A percentile compares a stretch with the other conserved stretches of the same genome.
phyloP scores from a whole-genome alignment of 1,140 invertebrate genomes.

The Drosophila nasuta region DNA sequence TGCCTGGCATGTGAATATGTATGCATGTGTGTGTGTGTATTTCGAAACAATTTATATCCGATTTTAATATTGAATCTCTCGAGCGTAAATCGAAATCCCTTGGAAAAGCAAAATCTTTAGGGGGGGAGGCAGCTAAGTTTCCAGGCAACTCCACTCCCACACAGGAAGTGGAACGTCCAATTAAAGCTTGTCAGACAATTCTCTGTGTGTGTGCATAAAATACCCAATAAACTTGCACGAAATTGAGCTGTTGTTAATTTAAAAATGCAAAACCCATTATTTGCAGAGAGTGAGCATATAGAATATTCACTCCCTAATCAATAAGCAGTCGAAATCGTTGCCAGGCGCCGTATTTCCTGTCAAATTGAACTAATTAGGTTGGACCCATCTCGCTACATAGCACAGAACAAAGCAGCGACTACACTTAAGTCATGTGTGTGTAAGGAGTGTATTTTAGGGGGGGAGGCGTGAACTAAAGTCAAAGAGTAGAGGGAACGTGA shows the following conservation, averaged over 20 bases:
- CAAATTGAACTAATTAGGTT: slow-evolving; percentile 51
- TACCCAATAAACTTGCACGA: slow-evolving; percentile 11
- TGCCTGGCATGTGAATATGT: slow-evolving; percentile 49
- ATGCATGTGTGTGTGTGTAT: slow-evolving; percentile 35
- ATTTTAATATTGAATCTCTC: slow-evolving; percentile 79
- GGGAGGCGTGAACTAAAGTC: slow-evolving; percentile 4
- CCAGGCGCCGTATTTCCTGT: slow-evolving; percentile 25
- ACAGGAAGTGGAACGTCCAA: slow-evolving; percentile 3
- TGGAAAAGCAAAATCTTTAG: slow-evolving; percentile 39
- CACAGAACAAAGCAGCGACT: slow-evolving; percentile 9
- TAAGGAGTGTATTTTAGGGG: neutral
- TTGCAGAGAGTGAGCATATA: neutral
- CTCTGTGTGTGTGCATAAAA: slow-evolving; percentile 7
- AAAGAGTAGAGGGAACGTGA: slow-evolving; percentile 53
- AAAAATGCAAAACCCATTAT: slow-evolving; percentile 9
- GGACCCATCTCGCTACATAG: slow-evolving; percentile 6
- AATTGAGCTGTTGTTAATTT: neutral
- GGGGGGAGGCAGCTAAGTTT: slow-evolving; percentile 13
- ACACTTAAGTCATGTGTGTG: neutral
- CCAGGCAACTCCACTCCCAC: slow-evolving; percentile 21
- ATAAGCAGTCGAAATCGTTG: slow-evolving; percentile 22
- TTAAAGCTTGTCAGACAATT: slow-evolving; percentile 9
- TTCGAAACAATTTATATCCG: slow-evolving; percentile 77
- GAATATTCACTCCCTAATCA: slow-evolving; percentile 13
- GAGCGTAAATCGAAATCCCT: slow-evolving; percentile 61